These are phyloP conservation scores for Ganaspis sp. DNA, from an alignment of 1,140 invertebrate genomes.

Conservation along the genomic window DNA sequence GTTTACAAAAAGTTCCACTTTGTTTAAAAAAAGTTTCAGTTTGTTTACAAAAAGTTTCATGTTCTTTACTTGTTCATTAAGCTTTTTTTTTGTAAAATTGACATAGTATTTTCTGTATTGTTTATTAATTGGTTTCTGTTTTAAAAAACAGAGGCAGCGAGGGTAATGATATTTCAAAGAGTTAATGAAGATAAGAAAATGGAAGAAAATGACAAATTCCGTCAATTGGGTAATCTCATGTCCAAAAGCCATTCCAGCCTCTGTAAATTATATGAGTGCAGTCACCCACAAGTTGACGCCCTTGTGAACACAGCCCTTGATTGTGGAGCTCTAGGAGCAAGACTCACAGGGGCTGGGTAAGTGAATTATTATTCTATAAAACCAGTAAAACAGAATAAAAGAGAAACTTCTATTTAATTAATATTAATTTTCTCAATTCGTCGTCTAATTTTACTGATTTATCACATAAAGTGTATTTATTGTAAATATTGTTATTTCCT, in stretches of 20 bases:
- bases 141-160: slow-evolving; percentile 75
- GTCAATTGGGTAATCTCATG: slow-evolving; percentile 90
- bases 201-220: slow-evolving; percentile 72
- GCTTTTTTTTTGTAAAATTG: no score
- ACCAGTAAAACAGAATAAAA: no score
- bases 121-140: no score
- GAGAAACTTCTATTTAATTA: background rate
- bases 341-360: slow-evolving; percentile 95
- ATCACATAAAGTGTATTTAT: no score
- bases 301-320: slow-evolving; percentile 87
- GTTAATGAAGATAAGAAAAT: slow-evolving; percentile 68
- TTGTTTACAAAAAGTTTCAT: no score
- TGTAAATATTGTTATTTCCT: no score
- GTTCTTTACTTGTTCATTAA: no score
- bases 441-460: no score
- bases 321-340: slow-evolving; percentile 86
- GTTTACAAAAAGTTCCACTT: no score
- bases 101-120: no score
- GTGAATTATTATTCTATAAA: slow-evolving; percentile 35
- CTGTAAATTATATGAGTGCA: slow-evolving; percentile 93
- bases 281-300: slow-evolving; percentile 90
- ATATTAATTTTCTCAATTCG: no score
- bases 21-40: no score
- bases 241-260: slow-evolving; percentile 91
- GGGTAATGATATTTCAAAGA: slow-evolving; percentile 74